Conservation (phyloP, 1,140 invertebrate genomes). For the Drosophila neocordata region DNA sequence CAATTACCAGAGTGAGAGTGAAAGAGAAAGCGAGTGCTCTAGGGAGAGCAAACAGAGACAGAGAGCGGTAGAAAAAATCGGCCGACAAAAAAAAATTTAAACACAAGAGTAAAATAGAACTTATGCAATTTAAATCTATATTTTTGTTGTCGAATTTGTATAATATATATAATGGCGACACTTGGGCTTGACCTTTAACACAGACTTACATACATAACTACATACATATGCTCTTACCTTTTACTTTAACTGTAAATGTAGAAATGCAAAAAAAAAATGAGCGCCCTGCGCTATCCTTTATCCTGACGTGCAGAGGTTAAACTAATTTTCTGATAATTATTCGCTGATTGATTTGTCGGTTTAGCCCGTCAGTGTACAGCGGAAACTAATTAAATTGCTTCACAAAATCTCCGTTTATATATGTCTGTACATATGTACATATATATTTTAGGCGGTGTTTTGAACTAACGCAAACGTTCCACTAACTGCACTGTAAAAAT, state of each 20-base stretch:
- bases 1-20: not conserved
- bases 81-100: no score
- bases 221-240: not conserved
- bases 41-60: not conserved
- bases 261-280: not conserved
- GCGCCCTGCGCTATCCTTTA: not conserved
- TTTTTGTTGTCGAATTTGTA: not conserved
- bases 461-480: constrained; percentile 56
- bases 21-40: not conserved
- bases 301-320: not conserved
- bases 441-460: constrained; percentile 40
- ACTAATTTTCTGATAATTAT: not conserved
- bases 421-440: not conserved
- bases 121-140: constrained; percentile 9
- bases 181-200: not conserved
- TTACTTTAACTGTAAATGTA: not conserved
- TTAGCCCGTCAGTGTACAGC: no score
- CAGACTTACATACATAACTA: not conserved
- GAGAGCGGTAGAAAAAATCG: no score
- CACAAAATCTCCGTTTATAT: not conserved
- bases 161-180: not conserved
- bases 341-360: no score
- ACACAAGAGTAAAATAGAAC: not conserved
- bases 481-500: constrained; percentile 41
- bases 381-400: no score